These are phyloP conservation scores for Andrena marginata DNA, from an alignment of 2,888 invertebrate species.

Conservation along the genomic window DNA sequence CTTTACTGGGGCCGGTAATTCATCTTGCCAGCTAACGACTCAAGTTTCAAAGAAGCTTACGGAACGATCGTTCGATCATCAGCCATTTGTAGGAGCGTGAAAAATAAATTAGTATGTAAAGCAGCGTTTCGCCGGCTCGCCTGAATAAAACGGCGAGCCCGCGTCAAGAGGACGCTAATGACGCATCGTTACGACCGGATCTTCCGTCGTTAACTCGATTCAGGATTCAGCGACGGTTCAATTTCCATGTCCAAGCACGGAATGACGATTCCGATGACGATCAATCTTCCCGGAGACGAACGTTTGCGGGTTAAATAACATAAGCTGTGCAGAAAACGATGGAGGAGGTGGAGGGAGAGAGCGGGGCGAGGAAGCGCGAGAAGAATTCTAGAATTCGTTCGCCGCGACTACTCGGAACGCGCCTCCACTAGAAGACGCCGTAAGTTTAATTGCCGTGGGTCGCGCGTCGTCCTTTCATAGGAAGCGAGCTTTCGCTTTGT, in stretches of 20 bases:
- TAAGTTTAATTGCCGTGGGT: slow-evolving; percentile 49
- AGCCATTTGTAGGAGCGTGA: neutral
- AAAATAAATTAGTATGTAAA: slow-evolving; percentile 48
- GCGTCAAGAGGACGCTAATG: slow-evolving; percentile 17
- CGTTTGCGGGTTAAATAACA: slow-evolving; percentile 23
- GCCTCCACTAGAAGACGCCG: neutral
- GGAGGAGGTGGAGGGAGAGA: too few relatives aligned
- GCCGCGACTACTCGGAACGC: neutral
- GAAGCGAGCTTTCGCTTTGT: slow-evolving; percentile 29
- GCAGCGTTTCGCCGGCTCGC: neutral
- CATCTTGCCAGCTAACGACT: slow-evolving; percentile 33
- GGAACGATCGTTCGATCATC: slow-evolving; percentile 21
- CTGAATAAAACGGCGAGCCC: neutral
- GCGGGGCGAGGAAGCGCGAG: neutral
- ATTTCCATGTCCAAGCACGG: slow-evolving; percentile 27
- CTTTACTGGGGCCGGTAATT: slow-evolving; percentile 1
- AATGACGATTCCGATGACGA: slow-evolving; percentile 35
- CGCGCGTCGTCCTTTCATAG: slow-evolving; percentile 11
- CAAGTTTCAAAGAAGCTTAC: slow-evolving; percentile 10
- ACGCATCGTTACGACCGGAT: neutral
- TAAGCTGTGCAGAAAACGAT: slow-evolving; percentile 2
- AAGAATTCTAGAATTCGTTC: neutral
- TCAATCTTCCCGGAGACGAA: slow-evolving; percentile 23
- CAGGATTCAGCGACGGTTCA: slow-evolving; percentile 25
- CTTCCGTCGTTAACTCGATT: slow-evolving; percentile 12